Evolutionary conservation across 1,140 invertebrate species (phyloP), one percentile per base, ranked within the genome.

Genomic region (Papilio dardanus): DNA sequence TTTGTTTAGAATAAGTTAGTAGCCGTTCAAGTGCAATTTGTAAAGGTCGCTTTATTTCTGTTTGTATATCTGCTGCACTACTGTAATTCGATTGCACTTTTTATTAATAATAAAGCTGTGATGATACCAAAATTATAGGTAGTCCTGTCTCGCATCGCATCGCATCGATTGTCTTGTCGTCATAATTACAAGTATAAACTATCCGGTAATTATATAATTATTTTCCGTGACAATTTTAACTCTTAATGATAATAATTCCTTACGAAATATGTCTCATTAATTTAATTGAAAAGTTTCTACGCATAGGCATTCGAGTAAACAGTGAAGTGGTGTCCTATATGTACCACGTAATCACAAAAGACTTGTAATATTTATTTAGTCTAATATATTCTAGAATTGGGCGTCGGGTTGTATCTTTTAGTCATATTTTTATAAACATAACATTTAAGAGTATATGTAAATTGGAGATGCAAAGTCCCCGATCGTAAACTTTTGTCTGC

Each of bases 371-470:
- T 35, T 69, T 33, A 42, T 35, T 69, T 73, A 30, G 42, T 28
- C 19, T 33, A 30, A 21, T 37, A 31, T 19, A 69, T 24, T 67
- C 21, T 54, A 54, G 16, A 2, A 37, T 75, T 76, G 77, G 85
- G 84, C 86, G 84, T 84, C 79, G 88, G 83, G 87, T 92, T 90
- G 87, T 80, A 79, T 89, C 86, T 88, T 86, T 89, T 86, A 88
- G 87, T 86, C 82, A 83, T 88, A 86, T 87, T 88, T 88, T 89
- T 89, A 84, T 87, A 89, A 71, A 78, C 86, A 80, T 80, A 85
- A 62, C 30, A 62, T 62, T 14, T 62, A 62, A 62, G 24, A 62
- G 3, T 28, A 46, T n/a, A 4, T 19, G 42, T 46, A 46, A n/a
- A 87, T 88, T 86, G 82, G 84, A 80, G 83, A 78, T 77, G 73